Conservation (phyloP, 2,888 invertebrate genomes). For the Mongoloraphidia duomilia region DNA sequence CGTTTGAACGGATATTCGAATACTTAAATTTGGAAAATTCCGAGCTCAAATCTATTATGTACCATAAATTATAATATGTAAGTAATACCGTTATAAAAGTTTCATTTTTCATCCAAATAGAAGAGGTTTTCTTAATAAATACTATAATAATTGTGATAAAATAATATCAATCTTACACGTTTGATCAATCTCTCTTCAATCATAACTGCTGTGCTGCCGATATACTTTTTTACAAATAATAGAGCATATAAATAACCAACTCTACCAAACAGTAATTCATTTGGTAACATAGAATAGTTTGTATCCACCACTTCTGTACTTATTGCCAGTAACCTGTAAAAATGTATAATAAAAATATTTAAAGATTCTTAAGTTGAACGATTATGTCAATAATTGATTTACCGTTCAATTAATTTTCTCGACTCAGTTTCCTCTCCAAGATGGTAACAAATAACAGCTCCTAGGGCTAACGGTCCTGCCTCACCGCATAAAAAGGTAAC, state of each 20-base stretch:
- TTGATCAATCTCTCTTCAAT: slow-evolving; percentile 43
- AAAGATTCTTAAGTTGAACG: not conserved
- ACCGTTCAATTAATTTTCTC: slow-evolving; percentile 37
- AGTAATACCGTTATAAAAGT: no score
- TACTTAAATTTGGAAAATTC: no score
- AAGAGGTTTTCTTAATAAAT: no score
- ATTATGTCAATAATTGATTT: slow-evolving; percentile 8
- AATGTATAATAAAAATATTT: slow-evolving; percentile 2
- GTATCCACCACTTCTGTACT: slow-evolving; percentile 38
- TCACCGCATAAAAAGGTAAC: slow-evolving; percentile 56
- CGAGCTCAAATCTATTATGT: no score
- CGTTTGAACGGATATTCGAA: no score
- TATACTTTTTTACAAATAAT: slow-evolving; percentile 54
- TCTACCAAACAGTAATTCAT: slow-evolving; percentile 77
- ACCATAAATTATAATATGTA: no score
- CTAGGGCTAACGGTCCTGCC: slow-evolving; percentile 49
- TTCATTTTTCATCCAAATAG: no score
- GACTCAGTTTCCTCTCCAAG: slow-evolving; percentile 38
- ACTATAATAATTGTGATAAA: no score
- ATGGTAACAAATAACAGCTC: slow-evolving; percentile 41
- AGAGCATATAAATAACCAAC: slow-evolving; percentile 69
- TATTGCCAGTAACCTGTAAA: slow-evolving; percentile 39
- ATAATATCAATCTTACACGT: slow-evolving; percentile 30
- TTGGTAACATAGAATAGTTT: slow-evolving; percentile 37
- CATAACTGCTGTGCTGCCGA: slow-evolving; percentile 34